phyloP scores from a whole-genome alignment of 2,888 invertebrate genomes.

The Coelopa pilipes region DNA sequence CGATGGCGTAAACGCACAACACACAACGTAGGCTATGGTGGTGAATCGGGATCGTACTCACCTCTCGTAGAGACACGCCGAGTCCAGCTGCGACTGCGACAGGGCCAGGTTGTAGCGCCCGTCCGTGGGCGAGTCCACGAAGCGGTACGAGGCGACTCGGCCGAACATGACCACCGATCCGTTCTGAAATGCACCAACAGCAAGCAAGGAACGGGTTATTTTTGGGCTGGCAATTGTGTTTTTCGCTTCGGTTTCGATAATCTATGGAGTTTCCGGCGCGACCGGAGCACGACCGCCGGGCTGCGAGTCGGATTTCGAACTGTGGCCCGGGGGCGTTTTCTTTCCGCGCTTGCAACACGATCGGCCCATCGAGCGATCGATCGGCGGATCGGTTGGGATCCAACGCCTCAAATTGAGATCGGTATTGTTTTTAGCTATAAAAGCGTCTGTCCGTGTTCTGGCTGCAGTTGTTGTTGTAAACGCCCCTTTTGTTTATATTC shows the following conservation, averaged over 20 bases:
- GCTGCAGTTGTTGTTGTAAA: constrained; percentile 5
- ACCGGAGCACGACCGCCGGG: constrained; percentile 5
- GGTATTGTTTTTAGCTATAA: too few species aligned
- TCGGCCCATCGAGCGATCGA: too few species aligned
- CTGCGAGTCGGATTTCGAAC: constrained; percentile 15
- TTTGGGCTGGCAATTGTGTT: not conserved
- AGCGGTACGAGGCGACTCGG: constrained; percentile 85
- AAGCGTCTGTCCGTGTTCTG: too few species aligned
- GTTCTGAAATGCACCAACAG: constrained; percentile 69
- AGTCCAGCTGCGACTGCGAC: constrained; percentile 79
- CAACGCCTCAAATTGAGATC: constrained; percentile 14
- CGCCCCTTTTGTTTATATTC: constrained; percentile 5
- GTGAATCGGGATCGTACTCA: constrained; percentile 64
- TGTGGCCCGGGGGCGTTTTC: constrained; percentile 28
- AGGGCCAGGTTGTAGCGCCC: constrained; percentile 81
- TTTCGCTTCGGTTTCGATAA: not conserved
- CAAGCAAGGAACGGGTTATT: not conserved
- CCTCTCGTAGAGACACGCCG: constrained; percentile 86
- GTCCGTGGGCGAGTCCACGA: constrained; percentile 85
- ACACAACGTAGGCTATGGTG: constrained; percentile 12
- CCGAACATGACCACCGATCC: constrained; percentile 88
- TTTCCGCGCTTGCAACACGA: not conserved
- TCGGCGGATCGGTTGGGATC: not conserved
- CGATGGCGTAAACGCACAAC: constrained; percentile 22
- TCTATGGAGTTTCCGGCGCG: not conserved